A percentile compares a stretch with the other conserved stretches of the same genome.
These are phyloP conservation scores for Agriotes lineatus DNA, from an alignment of 2,888 invertebrate species.

Conservation along the genomic window DNA sequence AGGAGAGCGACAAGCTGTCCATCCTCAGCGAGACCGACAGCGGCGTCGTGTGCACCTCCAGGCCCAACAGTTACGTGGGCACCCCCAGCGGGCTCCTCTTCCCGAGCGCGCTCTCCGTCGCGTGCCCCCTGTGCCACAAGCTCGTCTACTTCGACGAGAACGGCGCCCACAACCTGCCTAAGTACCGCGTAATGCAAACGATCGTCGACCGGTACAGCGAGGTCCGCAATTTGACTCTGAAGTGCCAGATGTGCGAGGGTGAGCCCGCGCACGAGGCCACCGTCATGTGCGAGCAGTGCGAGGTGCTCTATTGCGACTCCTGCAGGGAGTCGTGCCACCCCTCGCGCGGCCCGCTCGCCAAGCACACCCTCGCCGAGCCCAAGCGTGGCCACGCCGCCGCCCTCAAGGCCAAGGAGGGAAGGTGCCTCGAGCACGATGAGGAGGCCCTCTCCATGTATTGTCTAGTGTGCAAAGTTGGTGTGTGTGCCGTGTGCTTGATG, in stretches of 20 bases:
- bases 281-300: conserved; percentile 93
- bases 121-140: conserved; percentile 90
- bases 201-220: conserved; percentile 92
- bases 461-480: conserved; percentile 89
- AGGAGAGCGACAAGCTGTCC: conserved; percentile 93
- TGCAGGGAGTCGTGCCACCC: conserved; percentile 97
- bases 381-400: conserved; percentile 72
- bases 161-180: conserved; percentile 91
- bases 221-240: conserved; percentile 75
- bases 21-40: conserved; percentile 98
- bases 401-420: conserved; percentile 67
- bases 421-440: conserved; percentile 87
- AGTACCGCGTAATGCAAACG: conserved; percentile 92
- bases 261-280: conserved; percentile 82
- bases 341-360: conserved; percentile 90
- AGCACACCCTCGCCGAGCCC: conserved; percentile 86
- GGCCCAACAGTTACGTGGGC: conserved; percentile 92
- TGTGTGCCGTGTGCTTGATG: conserved; percentile 90
- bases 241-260: conserved; percentile 85
- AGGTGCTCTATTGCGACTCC: conserved; percentile 91
- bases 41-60: conserved; percentile 91
- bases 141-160: conserved; percentile 93
- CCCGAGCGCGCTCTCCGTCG: conserved; percentile 78
- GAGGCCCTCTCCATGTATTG: conserved; percentile 92
- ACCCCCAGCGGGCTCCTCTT: conserved; percentile 78